phyloP scores from a whole-genome alignment of 1,140 invertebrate species.

The Drosophila grimshawi region DNA sequence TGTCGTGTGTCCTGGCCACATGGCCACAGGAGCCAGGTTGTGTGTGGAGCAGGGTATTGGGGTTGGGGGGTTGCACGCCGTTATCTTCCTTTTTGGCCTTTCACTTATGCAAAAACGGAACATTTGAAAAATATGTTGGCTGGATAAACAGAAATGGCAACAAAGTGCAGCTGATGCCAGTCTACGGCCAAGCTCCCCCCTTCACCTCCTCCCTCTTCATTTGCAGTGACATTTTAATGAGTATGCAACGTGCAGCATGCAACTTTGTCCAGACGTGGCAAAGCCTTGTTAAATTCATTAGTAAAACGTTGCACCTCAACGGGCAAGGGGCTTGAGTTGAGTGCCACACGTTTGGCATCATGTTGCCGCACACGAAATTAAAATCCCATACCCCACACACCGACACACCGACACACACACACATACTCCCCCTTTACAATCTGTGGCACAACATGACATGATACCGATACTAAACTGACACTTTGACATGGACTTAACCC shows the following conservation, averaged over 20 bases:
- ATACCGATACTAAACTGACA: conserved; percentile 85
- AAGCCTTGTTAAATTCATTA: conserved; percentile 82
- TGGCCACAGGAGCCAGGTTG: neutral
- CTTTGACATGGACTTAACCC: conserved; percentile 84
- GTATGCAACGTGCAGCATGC: conserved; percentile 71
- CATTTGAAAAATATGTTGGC: conserved; percentile 81
- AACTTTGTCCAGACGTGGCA: conserved; percentile 28
- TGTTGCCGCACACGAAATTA: conserved; percentile 79
- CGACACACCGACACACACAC: conserved; percentile 24
- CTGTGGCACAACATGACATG: conserved; percentile 81
- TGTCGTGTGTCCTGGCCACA: conserved; percentile 47
- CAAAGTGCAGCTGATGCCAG: conserved; percentile 78
- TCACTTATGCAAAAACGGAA: conserved; percentile 79
- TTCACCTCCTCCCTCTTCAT: conserved; percentile 57
- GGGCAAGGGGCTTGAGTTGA: conserved; percentile 31
- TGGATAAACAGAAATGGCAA: conserved; percentile 75
- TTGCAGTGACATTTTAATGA: conserved; percentile 78
- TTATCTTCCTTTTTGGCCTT: conserved; percentile 80
- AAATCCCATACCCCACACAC: conserved; percentile 44
- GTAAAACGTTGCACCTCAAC: conserved; percentile 80
- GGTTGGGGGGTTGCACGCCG: conserved; percentile 9
- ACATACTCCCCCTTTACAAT: conserved; percentile 27
- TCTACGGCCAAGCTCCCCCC: conserved; percentile 31
- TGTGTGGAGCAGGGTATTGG: neutral
- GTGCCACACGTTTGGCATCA: conserved; percentile 73